These are phyloP conservation scores for Cataglyphis altisquamis DNA, from an alignment of 2,888 invertebrate genomes.

Conservation along the genomic window DNA sequence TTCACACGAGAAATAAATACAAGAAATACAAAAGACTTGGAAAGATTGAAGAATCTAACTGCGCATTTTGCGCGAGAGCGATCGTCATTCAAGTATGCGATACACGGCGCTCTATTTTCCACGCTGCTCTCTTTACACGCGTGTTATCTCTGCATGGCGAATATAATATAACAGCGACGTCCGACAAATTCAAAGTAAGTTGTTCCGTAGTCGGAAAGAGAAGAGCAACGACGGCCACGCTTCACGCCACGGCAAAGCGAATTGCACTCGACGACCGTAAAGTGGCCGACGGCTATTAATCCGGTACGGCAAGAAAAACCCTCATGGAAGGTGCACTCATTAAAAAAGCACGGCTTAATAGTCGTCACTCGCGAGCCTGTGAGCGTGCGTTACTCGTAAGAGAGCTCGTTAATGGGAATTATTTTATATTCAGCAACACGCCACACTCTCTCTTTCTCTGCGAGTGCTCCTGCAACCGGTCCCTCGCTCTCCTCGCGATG, in stretches of 20 bases:
- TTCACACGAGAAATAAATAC: not conserved
- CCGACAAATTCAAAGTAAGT: slow-evolving; percentile 50
- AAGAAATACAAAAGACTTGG: not conserved
- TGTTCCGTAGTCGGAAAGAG: slow-evolving; percentile 11
- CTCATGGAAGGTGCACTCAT: slow-evolving; percentile 45
- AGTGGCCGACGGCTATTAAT: slow-evolving; percentile 58
- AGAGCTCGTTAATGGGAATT: slow-evolving; percentile 41
- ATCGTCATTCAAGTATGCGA: slow-evolving; percentile 27
- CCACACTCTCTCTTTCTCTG: not conserved
- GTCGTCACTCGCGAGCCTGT: slow-evolving; percentile 54
- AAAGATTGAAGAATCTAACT: not conserved
- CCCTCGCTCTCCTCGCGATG: slow-evolving; percentile 3
- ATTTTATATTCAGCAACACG: slow-evolving; percentile 39
- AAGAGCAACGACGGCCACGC: not conserved
- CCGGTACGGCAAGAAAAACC: slow-evolving; percentile 39
- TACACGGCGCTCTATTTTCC: slow-evolving; percentile 49
- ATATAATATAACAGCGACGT: not conserved
- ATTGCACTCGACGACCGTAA: slow-evolving; percentile 49
- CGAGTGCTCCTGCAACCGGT: not conserved
- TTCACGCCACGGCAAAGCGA: slow-evolving; percentile 21
- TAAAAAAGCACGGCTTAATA: slow-evolving; percentile 54
- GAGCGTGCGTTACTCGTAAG: slow-evolving; percentile 15
- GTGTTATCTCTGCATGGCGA: not conserved
- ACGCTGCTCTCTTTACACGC: slow-evolving; percentile 4
- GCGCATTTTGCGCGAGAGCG: slow-evolving; percentile 6